Conservation (phyloP, 2,113 vertebrate species). For the Pelmatolapia mariae region DNA sequence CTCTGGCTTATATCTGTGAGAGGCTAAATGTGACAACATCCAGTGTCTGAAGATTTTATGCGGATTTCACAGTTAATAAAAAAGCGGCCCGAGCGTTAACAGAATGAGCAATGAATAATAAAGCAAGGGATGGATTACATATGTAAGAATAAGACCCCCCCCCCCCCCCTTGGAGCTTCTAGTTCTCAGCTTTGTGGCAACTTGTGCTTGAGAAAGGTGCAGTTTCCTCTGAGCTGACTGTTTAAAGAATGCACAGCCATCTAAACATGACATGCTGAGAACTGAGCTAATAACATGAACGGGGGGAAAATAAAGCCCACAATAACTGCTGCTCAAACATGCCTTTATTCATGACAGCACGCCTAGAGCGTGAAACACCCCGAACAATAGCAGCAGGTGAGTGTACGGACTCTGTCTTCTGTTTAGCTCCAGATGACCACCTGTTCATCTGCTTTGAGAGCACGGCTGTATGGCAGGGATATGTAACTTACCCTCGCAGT, state of each 20-base stretch:
- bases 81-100: conserved; percentile 7
- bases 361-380: conserved; percentile 23
- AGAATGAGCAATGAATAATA: conserved; percentile 31
- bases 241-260: background rate
- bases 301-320: conserved; percentile 21
- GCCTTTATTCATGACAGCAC: conserved; percentile 41
- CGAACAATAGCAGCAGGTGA: conserved; percentile 58
- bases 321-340: conserved; percentile 51
- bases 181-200: background rate
- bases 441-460: conserved; percentile 66
- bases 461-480: conserved; percentile 36
- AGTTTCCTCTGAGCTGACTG: background rate
- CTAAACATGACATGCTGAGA: background rate
- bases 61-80: conserved; percentile 33
- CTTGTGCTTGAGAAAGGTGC: background rate
- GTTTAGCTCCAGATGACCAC: conserved; percentile 59
- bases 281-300: background rate
- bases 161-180: background rate
- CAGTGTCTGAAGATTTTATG: conserved; percentile 30
- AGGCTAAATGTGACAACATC: conserved; percentile 63
- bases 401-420: conserved; percentile 18
- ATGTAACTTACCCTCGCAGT: conserved; percentile 59
- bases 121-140: background rate
- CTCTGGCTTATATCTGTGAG: conserved; percentile 50
- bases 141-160: background rate